Percentiles rank a stretch among this genome's conserved stretches.
phyloP scores from a whole-genome alignment of 2,888 invertebrate genomes.

The Pandemis cinnamomeana region DNA sequence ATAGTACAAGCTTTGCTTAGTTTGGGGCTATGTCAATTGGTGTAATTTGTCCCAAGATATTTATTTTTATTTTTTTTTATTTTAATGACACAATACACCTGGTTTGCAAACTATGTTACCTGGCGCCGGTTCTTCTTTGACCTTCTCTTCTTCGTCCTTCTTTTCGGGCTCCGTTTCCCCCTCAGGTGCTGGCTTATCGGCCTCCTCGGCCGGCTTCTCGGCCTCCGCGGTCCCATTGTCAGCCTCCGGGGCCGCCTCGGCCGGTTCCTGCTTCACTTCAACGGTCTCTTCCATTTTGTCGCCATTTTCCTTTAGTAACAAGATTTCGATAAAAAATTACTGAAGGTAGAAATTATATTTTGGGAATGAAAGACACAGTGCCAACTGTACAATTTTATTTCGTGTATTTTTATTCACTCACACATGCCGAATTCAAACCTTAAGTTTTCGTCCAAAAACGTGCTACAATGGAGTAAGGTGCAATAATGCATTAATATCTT shows the following conservation, averaged over 20 bases:
- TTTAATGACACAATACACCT: too few species aligned
- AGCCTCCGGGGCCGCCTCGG: not conserved
- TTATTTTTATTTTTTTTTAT: too few species aligned
- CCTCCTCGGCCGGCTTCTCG: not conserved
- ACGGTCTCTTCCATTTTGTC: not conserved
- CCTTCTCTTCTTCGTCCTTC: constrained; percentile 37
- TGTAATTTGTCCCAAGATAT: too few species aligned
- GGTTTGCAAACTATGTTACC: constrained; percentile 33
- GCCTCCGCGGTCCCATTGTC: not conserved
- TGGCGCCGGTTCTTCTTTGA: constrained; percentile 47
- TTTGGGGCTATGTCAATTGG: too few species aligned
- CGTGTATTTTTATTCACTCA: too few species aligned
- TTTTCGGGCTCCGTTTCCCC: constrained; percentile 41
- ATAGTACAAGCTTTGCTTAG: too few species aligned
- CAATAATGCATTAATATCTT: too few species aligned
- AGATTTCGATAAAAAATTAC: not conserved
- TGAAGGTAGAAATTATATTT: not conserved
- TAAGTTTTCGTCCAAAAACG: too few species aligned
- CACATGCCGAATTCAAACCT: too few species aligned
- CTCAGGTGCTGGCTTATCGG: not conserved
- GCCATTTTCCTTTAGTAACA: constrained; percentile 4
- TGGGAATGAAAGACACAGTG: too few species aligned
- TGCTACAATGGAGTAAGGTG: too few species aligned
- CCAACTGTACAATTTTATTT: too few species aligned
- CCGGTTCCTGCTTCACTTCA: constrained; percentile 7